Percentiles rank a stretch among this genome's conserved stretches.
Evolutionary conservation across 2,797 vertebrate species (phyloP).

Genomic region (Scolopax bukidnonensis): DNA sequence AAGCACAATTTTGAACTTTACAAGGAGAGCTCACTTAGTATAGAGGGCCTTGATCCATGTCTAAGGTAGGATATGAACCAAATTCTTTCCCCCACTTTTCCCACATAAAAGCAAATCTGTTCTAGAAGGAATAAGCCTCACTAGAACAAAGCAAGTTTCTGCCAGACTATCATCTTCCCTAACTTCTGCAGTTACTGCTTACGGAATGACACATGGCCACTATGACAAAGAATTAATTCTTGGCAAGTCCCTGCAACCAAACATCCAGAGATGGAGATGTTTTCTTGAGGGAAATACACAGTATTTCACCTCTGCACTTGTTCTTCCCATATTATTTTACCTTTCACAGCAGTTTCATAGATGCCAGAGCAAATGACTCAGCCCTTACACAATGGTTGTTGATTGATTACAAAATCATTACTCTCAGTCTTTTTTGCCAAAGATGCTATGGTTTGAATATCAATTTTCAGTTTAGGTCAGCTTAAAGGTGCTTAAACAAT

Average conservation of each 20-base stretch:
- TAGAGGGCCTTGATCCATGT: not conserved
- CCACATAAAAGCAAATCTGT: not conserved
- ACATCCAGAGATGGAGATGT: not conserved
- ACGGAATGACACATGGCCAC: not conserved
- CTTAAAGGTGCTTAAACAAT: constrained; percentile 26
- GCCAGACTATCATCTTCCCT: not conserved
- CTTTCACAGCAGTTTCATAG: not conserved
- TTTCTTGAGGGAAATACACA: not conserved
- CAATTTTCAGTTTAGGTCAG: constrained; percentile 6
- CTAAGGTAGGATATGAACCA: not conserved
- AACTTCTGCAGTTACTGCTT: not conserved
- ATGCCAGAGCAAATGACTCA: not conserved
- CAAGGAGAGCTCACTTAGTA: not conserved
- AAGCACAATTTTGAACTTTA: not conserved
- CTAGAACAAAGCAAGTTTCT: not conserved
- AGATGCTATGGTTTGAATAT: not conserved
- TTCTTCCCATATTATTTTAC: not conserved
- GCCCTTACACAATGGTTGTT: not conserved
- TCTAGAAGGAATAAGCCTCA: not conserved
- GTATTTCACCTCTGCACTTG: not conserved
- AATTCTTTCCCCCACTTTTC: not conserved
- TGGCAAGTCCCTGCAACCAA: not conserved
- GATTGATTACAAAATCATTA: not conserved
- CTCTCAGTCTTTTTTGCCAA: not conserved
- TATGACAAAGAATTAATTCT: not conserved